Evolutionary conservation across 1,140 invertebrate species (phyloP).

Genomic region (Nephila pilipes): DNA sequence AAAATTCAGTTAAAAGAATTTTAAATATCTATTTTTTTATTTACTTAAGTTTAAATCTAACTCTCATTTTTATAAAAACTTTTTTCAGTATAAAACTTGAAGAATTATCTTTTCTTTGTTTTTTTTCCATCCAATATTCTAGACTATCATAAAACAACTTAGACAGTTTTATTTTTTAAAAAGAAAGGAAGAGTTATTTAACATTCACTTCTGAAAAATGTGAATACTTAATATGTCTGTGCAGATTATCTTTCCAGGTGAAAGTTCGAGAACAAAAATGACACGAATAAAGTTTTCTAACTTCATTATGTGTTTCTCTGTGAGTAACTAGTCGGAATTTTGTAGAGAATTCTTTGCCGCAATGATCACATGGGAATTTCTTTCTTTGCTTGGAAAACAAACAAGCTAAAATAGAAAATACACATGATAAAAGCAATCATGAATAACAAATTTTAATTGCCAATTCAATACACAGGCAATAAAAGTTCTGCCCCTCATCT

Average conservation of each 20-base stretch:
- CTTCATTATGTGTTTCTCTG: slow-evolving; percentile 18
- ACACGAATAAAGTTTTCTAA: slow-evolving; percentile 7
- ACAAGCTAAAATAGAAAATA: neutral
- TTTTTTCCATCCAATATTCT: no score
- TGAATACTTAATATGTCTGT: slow-evolving; percentile 20
- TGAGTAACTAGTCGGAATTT: slow-evolving; percentile 7
- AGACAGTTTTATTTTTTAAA: neutral
- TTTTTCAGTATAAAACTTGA: no score
- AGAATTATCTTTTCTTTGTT: no score
- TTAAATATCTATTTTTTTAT: no score
- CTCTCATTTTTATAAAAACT: no score
- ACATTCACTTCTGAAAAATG: neutral
- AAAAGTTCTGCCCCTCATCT: neutral
- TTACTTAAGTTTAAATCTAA: no score
- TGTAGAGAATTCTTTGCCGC: slow-evolving; percentile 22
- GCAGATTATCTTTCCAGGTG: slow-evolving; percentile 21
- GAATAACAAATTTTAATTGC: neutral
- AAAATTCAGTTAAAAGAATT: no score
- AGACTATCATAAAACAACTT: no score
- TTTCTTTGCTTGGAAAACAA: neutral
- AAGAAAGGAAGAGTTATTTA: neutral
- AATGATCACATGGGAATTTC: slow-evolving; percentile 27
- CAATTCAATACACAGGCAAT: neutral
- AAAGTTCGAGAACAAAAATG: slow-evolving; percentile 9
- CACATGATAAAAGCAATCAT: neutral